Evolutionary conservation across 2,113 vertebrate species (phyloP), one percentile per base, ranked within the genome.

Genomic region (Phrynocephalus versicolor): DNA sequence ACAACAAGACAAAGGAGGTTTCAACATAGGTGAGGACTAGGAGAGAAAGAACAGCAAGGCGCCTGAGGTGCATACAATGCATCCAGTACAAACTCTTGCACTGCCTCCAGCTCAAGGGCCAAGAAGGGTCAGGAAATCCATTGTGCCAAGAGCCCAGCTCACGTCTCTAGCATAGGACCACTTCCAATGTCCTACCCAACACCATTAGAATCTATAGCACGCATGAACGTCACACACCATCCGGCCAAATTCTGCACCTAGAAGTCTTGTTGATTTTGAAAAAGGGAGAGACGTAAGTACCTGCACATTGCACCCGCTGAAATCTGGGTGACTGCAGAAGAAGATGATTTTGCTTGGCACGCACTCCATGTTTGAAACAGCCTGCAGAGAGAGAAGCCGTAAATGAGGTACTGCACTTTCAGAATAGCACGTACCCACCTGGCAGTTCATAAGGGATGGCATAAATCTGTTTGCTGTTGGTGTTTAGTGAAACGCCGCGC

Each of bases 401-500:
- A 79, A 77, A 64, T 69, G 87, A 87, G 70, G 81, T 78, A 65
- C 0, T 7, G n/a, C 67, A 27, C 27, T 91, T 92, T 83, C 41
- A 13, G 87, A 94, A 93, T 13, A 87, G 58, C 74, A 64, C 65
- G 91, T 83, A 80, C 71, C 79, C 89, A 94, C 88, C 92, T 91
- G 88, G 85, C 64, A 85, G 71, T 89, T 90, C 90, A 78, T 84
- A 84, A 88, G 71, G 79, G 79, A 33, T 88, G 92, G 90, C 91
- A 90, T 88, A 89, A 90, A 74, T 3, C 6, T 90, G 87, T 90
- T 94, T 92, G 88, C 85, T 93, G 89, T 83, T 89, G 86, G 85
- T 93, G 87, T 93, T 90, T 90, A 88, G 90, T 89, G 91, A 92
- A 92, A 92, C 83, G 65, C 83, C 80, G 77, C 35, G 71, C 76